These are phyloP conservation scores for Tricholauxania praeusta DNA, from an alignment of 2,888 invertebrate species.

Conservation along the genomic window DNA sequence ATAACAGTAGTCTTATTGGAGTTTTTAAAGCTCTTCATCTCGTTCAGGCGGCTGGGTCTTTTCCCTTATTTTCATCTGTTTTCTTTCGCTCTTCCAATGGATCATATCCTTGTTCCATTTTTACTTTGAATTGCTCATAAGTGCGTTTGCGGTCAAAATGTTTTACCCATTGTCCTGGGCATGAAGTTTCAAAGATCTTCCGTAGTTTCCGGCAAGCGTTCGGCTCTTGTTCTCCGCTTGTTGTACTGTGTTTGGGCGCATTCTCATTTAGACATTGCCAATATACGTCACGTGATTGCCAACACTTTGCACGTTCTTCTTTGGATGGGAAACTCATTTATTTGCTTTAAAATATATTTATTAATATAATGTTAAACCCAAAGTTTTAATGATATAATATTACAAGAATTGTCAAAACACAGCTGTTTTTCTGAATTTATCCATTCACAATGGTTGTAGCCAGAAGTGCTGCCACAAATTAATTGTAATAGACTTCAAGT, in stretches of 20 bases:
- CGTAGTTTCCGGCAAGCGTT: conserved; percentile 78
- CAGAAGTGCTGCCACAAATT: too few species aligned
- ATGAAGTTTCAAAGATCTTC: conserved; percentile 80
- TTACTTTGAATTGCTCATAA: conserved; percentile 88
- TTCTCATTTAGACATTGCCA: conserved; percentile 89
- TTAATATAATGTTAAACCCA: background rate
- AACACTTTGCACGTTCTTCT: conserved; percentile 84
- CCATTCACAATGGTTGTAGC: too few species aligned
- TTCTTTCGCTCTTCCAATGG: conserved; percentile 70
- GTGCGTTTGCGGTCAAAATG: conserved; percentile 93
- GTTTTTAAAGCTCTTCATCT: conserved; percentile 24
- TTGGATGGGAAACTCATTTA: conserved; percentile 85
- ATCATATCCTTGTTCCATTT: conserved; percentile 88
- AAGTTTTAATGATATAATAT: conserved; percentile 8
- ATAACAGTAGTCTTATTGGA: conserved; percentile 10
- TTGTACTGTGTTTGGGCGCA: conserved; percentile 68
- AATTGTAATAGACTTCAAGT: too few species aligned
- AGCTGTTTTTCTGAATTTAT: conserved; percentile 21
- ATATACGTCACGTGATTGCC: conserved; percentile 86
- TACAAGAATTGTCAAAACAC: conserved; percentile 19
- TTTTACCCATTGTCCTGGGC: conserved; percentile 90
- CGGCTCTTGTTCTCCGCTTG: conserved; percentile 70
- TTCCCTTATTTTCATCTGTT: background rate
- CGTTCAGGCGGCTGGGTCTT: conserved; percentile 3
- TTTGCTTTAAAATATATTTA: background rate